Evolutionary conservation across 2,888 invertebrate species (phyloP).

Genomic region (Cotesia congregata): DNA sequence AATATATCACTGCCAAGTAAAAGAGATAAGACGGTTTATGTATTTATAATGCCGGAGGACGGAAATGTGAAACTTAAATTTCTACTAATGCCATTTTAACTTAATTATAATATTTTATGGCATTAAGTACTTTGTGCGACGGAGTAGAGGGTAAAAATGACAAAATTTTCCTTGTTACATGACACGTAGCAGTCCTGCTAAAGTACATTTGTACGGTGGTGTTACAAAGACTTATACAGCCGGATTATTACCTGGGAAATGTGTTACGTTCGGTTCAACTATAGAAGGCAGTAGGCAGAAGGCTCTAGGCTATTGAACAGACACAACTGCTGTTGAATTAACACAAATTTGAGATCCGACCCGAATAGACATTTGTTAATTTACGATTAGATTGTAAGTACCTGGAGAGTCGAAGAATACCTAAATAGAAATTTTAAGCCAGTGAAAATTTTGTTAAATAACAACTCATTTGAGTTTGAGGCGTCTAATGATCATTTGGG

Average conservation of each 20-base stretch:
- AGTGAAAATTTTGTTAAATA: no score
- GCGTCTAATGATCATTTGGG: no score
- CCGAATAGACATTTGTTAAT: not conserved
- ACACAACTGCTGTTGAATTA: not conserved
- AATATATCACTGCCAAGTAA: not conserved
- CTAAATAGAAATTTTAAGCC: not conserved
- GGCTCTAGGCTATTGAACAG: not conserved
- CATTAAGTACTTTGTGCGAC: not conserved
- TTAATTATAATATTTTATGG: not conserved
- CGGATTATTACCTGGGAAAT: not conserved
- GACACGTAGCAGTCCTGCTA: not conserved
- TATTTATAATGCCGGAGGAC: not conserved
- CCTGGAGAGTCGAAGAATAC: not conserved
- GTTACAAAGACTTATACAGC: not conserved
- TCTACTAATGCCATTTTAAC: not conserved
- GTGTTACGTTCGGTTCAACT: not conserved
- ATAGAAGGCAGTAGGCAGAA: not conserved
- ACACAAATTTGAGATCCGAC: not conserved
- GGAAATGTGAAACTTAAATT: not conserved
- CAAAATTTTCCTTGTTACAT: not conserved
- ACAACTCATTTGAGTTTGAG: no score
- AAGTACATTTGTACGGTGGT: not conserved
- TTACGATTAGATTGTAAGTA: not conserved
- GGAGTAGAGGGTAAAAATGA: not conserved
- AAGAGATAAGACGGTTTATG: not conserved